phyloP scores from a whole-genome alignment of 2,113 vertebrate genomes.

The Fregetta grallaria region DNA sequence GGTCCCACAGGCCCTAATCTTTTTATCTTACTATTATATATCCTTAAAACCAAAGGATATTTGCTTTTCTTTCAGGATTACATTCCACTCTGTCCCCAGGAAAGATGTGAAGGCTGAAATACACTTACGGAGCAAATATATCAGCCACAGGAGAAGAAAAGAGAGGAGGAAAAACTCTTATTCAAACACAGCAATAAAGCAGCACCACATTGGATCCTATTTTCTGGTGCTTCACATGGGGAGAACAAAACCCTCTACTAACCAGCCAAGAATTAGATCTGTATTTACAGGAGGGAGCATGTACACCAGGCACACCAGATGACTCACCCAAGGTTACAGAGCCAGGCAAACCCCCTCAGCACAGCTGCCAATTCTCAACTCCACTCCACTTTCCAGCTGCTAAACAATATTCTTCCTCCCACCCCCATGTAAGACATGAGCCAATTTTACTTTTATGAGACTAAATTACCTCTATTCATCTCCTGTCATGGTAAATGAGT shows the following conservation, averaged over 20 bases:
- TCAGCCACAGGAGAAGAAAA: not conserved
- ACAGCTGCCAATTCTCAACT: constrained; percentile 24
- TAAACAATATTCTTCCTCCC: constrained; percentile 38
- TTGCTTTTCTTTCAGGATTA: constrained; percentile 40
- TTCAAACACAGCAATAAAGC: not conserved
- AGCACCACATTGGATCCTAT: not conserved
- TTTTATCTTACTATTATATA: not conserved
- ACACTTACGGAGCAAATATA: not conserved
- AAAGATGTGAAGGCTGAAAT: constrained; percentile 8
- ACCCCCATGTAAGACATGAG: constrained; percentile 37
- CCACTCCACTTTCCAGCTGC: not conserved
- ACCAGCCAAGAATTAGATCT: not conserved
- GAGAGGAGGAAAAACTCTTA: not conserved
- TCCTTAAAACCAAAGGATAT: constrained; percentile 25
- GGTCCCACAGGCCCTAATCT: not conserved
- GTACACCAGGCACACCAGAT: not conserved
- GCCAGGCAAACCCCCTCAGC: constrained; percentile 1
- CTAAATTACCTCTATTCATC: constrained; percentile 68
- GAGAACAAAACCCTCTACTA: constrained; percentile 9
- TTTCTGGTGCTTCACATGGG: not conserved
- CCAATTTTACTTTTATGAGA: constrained; percentile 64
- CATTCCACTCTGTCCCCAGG: not conserved
- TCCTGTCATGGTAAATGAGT: constrained; percentile 54
- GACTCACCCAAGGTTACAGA: not conserved
- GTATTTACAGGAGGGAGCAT: not conserved